Conservation (phyloP, 2,888 invertebrate genomes). For the Dryadula phaetusa region DNA sequence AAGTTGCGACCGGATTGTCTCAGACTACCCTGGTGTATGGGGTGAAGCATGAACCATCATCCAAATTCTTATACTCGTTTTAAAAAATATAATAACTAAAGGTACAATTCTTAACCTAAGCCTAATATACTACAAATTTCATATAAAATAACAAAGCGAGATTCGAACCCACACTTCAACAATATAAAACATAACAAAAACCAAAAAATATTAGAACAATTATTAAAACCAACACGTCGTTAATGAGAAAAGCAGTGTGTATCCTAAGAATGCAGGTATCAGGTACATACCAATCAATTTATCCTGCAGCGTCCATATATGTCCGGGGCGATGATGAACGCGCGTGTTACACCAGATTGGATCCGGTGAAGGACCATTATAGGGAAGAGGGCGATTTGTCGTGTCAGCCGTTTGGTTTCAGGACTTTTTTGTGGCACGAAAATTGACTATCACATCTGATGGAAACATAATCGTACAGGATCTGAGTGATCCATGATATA, state of each 20-base stretch:
- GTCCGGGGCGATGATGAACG: constrained; percentile 35
- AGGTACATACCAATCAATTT: background rate
- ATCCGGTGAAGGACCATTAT: constrained; percentile 47
- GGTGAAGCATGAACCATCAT: too few relatives aligned
- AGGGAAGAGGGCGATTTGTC: constrained; percentile 52
- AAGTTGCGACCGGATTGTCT: too few relatives aligned
- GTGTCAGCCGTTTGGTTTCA: constrained; percentile 50
- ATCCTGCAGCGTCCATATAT: constrained; percentile 8
- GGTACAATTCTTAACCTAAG: too few relatives aligned
- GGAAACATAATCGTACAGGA: constrained; percentile 29
- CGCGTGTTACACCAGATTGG: constrained; percentile 41
- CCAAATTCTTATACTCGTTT: too few relatives aligned
- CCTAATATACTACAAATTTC: too few relatives aligned
- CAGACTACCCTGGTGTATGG: too few relatives aligned
- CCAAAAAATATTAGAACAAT: background rate
- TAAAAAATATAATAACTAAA: too few relatives aligned
- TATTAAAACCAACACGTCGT: background rate
- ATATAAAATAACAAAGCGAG: background rate
- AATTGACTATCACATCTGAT: constrained; percentile 46
- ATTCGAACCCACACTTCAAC: background rate
- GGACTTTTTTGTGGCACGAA: constrained; percentile 47
- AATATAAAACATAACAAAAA: too few relatives aligned
- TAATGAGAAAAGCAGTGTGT: background rate
- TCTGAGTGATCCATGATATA: background rate
- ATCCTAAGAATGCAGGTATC: background rate